Percentiles rank a stretch among this genome's conserved stretches.
Evolutionary conservation across 2,888 invertebrate genomes (phyloP).

Genomic region (Chalcosyrphus nemorum): DNA sequence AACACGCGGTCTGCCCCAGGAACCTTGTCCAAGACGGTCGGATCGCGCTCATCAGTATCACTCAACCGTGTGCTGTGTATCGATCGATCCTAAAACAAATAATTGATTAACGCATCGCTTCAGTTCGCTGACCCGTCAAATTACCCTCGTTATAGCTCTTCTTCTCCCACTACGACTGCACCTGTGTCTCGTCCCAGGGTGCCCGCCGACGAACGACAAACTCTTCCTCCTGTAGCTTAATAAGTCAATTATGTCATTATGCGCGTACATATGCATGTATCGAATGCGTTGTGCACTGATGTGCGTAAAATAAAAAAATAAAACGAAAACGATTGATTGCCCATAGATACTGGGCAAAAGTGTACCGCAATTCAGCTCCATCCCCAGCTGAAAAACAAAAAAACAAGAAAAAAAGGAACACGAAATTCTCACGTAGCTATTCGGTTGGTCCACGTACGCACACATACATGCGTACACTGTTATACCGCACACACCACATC

Average conservation of each 20-base stretch:
- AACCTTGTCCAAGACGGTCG: constrained; percentile 13
- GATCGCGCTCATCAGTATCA: neutral
- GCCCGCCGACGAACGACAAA: neutral
- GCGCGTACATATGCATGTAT: constrained; percentile 10
- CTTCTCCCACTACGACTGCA: neutral
- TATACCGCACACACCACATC: constrained; percentile 53
- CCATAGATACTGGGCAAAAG: constrained; percentile 6
- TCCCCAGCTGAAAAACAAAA: neutral
- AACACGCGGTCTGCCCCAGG: neutral
- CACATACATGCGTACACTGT: neutral
- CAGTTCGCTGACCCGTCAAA: constrained; percentile 44
- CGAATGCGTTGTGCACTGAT: constrained; percentile 15
- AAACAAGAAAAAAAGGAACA: constrained; percentile 10
- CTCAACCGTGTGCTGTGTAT: constrained; percentile 14
- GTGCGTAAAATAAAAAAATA: constrained; percentile 26
- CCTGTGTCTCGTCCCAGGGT: constrained; percentile 29
- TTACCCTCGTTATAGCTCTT: constrained; percentile 2
- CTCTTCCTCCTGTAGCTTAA: constrained; percentile 30
- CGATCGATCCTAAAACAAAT: constrained; percentile 37
- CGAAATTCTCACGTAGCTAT: constrained; percentile 30
- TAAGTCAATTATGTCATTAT: constrained; percentile 57
- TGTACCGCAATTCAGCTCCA: constrained; percentile 3
- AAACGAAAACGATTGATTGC: constrained; percentile 43
- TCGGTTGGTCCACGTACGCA: neutral
- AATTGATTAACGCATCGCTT: constrained; percentile 48